Conservation (phyloP, 2,888 invertebrate genomes). For the Neoascia interrupta region DNA sequence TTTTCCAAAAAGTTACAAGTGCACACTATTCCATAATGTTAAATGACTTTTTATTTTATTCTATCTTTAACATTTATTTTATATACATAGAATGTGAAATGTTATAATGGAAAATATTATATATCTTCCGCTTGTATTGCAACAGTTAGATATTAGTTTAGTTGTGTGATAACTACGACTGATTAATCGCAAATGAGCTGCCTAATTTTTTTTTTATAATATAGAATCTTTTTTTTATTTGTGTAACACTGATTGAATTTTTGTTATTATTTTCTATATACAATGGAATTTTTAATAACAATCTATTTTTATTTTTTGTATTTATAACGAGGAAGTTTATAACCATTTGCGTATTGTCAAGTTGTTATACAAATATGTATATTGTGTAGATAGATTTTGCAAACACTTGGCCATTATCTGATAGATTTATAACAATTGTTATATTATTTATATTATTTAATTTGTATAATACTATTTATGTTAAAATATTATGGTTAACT, state of each 20-base stretch:
- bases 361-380: slow-evolving; percentile 64
- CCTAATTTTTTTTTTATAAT: no score
- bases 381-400: slow-evolving; percentile 59
- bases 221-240: slow-evolving; percentile 12
- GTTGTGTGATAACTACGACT: slow-evolving; percentile 40
- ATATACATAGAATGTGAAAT: slow-evolving; percentile 14
- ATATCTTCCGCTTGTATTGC: slow-evolving; percentile 33
- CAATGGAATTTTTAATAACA: slow-evolving; percentile 44
- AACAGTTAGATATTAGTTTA: slow-evolving; percentile 53
- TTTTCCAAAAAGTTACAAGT: no score
- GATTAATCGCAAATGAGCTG: slow-evolving; percentile 29
- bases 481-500: slow-evolving; percentile 41
- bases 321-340: slow-evolving; percentile 41
- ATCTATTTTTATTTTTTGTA: background rate
- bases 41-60: no score
- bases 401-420: slow-evolving; percentile 41
- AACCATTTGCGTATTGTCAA: slow-evolving; percentile 67
- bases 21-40: no score
- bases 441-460: background rate
- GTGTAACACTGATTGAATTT: no score
- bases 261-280: slow-evolving; percentile 6
- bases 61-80: slow-evolving; percentile 12
- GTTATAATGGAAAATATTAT: slow-evolving; percentile 34
- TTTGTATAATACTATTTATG: slow-evolving; percentile 1
- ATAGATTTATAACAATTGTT: slow-evolving; percentile 11